Conservation (phyloP, 2,113 vertebrate species). For the Rana temporaria region DNA sequence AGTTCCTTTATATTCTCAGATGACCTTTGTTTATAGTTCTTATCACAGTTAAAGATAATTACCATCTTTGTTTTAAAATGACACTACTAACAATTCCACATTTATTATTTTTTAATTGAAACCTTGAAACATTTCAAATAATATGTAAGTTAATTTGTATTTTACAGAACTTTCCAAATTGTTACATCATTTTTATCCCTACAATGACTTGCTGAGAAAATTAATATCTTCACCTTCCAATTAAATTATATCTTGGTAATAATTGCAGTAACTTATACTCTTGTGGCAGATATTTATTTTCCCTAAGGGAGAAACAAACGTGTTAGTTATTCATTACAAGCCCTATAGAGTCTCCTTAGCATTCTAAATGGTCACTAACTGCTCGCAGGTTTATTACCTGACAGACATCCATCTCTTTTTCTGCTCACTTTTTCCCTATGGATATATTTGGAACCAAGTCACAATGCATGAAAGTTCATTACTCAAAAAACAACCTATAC, state of each 20-base stretch:
- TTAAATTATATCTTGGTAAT: slow-evolving; percentile 19
- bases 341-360: slow-evolving; percentile 13
- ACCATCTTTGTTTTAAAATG: too few species aligned
- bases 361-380: slow-evolving; percentile 43
- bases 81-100: too few species aligned
- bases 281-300: slow-evolving; percentile 32
- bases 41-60: too few species aligned
- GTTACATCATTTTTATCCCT: neutral
- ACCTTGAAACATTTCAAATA: too few species aligned
- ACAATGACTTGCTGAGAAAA: neutral
- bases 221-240: slow-evolving; percentile 17
- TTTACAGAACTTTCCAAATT: neutral
- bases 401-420: slow-evolving; percentile 6
- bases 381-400: slow-evolving; percentile 28
- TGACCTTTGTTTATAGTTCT: too few species aligned
- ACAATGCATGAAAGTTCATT: slow-evolving; percentile 1
- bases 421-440: slow-evolving; percentile 7
- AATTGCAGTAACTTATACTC: slow-evolving; percentile 35
- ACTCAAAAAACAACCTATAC: neutral
- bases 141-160: too few species aligned
- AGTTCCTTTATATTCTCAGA: too few species aligned
- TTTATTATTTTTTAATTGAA: too few species aligned
- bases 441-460: slow-evolving; percentile 1
- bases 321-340: slow-evolving; percentile 39
- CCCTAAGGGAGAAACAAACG: slow-evolving; percentile 44